Evolutionary conservation across 2,888 invertebrate genomes (phyloP), one percentile per base, ranked within the genome.

Genomic region (Crocallis elinguaria): DNA sequence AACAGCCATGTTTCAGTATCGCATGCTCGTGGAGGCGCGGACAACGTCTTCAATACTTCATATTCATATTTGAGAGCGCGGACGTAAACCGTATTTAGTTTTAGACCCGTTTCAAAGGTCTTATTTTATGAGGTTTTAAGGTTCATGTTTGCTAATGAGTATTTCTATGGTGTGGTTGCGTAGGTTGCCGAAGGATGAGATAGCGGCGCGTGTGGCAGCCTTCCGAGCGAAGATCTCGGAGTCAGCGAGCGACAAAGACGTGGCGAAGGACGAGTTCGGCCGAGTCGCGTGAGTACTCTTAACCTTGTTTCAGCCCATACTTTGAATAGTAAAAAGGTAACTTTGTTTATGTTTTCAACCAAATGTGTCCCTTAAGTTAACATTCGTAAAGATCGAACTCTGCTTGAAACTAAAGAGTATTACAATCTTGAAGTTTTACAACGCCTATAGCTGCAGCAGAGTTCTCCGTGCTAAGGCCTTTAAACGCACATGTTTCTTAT

Each of bases 151-250:
- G 54, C 38, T 82, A 77, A 88, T 91, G 89, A 88, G 85, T 71
- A 86, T 92, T 44, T 88, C 86, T 32, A 67, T 88, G 84, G 90
- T 86, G 62, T 92, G 87, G 85, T 77, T 86, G 88, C 93, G 75
- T 88, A 98, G 98, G 86, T 97, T 96, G 83, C 94, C 95, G 43
- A 94, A 94, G 71, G 96, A 96, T 74, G 97, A 98, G 79, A 96
- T 99, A 60, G 94, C 95, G 65, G 93, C 93, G 73, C 97, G 98
- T 77, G 97, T 99, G 62, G 94, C 95, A 52, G 95, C 96, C 45
- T 99, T 97, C 89, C 93, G 99, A 52, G 94, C 94, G 71, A 96
- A 97, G 93, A 92, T 99, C 73, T 94, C 96, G 84, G 96, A 81
- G 94, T 92, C 79, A 33, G 93, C 66, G 87, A 92, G 64, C 86